Percentiles rank a stretch among this genome's conserved stretches.
phyloP scores from a whole-genome alignment of 1,140 invertebrate species.

The Drosophila azteca region DNA sequence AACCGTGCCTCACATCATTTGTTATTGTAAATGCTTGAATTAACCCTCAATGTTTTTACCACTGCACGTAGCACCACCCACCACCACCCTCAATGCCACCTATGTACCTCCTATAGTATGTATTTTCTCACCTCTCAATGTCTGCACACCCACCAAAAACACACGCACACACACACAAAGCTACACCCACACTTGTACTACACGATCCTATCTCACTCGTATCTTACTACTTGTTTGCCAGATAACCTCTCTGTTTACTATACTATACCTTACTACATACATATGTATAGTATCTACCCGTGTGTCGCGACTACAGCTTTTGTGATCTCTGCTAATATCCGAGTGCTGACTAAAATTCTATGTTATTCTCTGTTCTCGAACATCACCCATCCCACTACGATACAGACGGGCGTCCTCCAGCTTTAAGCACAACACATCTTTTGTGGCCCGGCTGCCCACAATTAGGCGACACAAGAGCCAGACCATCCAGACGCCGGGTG shows the following conservation, averaged over 20 bases:
- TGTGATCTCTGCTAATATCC: slow-evolving; percentile 17
- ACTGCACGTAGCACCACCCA: slow-evolving; percentile 10
- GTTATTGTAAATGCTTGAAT: slow-evolving; percentile 21
- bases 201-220: slow-evolving; percentile 44
- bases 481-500: slow-evolving; percentile 88
- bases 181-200: slow-evolving; percentile 28
- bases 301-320: slow-evolving; percentile 8
- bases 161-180: slow-evolving; percentile 16
- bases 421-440: slow-evolving; percentile 96
- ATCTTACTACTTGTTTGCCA: slow-evolving; percentile 39
- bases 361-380: slow-evolving; percentile 29
- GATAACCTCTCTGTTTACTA: slow-evolving; percentile 35
- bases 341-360: slow-evolving; percentile 14
- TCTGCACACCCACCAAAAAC: slow-evolving; percentile 19
- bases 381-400: slow-evolving; percentile 41
- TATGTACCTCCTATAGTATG: too few relatives aligned
- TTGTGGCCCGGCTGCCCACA: slow-evolving; percentile 93
- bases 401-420: slow-evolving; percentile 88
- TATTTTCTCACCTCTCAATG: slow-evolving; percentile 13
- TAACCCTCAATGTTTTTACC: slow-evolving; percentile 22
- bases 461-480: slow-evolving; percentile 92
- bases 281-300: background rate
- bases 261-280: too few relatives aligned
- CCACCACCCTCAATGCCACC: slow-evolving; percentile 2
- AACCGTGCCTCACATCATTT: slow-evolving; percentile 24